A percentile compares a stretch with the other conserved stretches of the same genome.
phyloP scores from a whole-genome alignment of 2,113 vertebrate species.

The Rhegmatorhina hoffmannsi region DNA sequence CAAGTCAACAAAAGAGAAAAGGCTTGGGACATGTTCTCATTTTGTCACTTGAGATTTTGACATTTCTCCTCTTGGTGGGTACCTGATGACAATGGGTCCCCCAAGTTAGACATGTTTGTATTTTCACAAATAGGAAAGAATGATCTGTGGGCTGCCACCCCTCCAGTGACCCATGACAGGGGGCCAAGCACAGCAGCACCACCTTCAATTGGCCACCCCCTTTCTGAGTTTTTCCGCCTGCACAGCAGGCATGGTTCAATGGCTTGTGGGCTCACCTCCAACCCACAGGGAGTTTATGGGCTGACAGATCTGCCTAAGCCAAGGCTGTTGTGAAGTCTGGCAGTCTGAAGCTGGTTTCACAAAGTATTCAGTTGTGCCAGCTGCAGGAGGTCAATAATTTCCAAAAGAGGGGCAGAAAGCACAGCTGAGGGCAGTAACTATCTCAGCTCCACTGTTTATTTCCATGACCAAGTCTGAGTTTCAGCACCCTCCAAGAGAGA shows the following conservation, averaged over 20 bases:
- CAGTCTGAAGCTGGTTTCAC: background rate
- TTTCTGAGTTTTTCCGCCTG: slow-evolving; percentile 18
- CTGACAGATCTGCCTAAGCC: fast-evolving
- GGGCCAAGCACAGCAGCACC: background rate
- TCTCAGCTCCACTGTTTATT: slow-evolving; percentile 29
- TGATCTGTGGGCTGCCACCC: background rate
- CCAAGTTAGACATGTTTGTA: background rate
- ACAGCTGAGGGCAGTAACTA: slow-evolving; percentile 28
- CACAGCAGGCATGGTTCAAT: background rate
- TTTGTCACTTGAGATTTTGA: background rate
- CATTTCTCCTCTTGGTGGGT: background rate
- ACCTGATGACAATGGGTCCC: background rate
- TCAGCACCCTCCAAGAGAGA: slow-evolving; percentile 33
- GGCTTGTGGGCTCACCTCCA: background rate
- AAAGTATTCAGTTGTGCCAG: background rate
- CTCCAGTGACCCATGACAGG: fast-evolving
- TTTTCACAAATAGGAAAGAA: background rate
- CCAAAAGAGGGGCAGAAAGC: background rate
- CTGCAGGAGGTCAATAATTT: slow-evolving; percentile 48
- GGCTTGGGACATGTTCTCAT: background rate
- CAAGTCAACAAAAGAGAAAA: background rate
- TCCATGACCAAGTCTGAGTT: slow-evolving; percentile 6
- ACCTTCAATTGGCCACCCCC: background rate
- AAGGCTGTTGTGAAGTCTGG: background rate
- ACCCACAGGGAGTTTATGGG: background rate